Percentiles rank a stretch among this genome's conserved stretches.
phyloP scores from a whole-genome alignment of 1,140 invertebrate species.

The Atopsyche davidsoni region DNA sequence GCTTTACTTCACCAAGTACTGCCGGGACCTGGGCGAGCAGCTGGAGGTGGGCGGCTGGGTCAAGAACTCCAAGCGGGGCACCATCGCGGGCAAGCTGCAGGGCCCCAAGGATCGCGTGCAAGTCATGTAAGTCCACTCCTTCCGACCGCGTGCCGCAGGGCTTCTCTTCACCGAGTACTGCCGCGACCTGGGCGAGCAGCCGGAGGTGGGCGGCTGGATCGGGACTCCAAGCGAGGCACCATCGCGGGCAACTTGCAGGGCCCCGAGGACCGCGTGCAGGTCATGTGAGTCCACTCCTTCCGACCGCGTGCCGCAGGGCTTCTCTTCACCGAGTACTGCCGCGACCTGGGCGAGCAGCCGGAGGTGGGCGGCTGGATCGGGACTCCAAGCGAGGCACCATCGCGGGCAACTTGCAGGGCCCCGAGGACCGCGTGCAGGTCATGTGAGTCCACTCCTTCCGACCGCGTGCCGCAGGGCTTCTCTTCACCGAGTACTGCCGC shows the following conservation, averaged over 20 bases:
- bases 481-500: conserved; percentile 81
- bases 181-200: conserved; percentile 64
- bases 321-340: conserved; percentile 82
- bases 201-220: conserved; percentile 80
- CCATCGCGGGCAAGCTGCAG: conserved; percentile 82
- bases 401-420: conserved; percentile 80
- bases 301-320: no score
- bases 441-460: no score
- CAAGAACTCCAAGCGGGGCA: conserved; percentile 80
- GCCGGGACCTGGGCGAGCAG: conserved; percentile 66
- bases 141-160: no score
- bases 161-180: conserved; percentile 84
- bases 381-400: conserved; percentile 82
- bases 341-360: conserved; percentile 65
- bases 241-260: conserved; percentile 85
- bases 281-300: no score
- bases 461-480: conserved; percentile 76
- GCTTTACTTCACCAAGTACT: conserved; percentile 81
- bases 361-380: conserved; percentile 81
- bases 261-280: conserved; percentile 65
- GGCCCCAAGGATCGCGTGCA: conserved; percentile 70
- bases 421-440: conserved; percentile 68
- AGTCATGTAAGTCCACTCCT: conserved; percentile 85
- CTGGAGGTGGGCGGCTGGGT: conserved; percentile 81
- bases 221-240: conserved; percentile 79